phyloP scores from a whole-genome alignment of 2,888 invertebrate species.

The Uropetala carovei region DNA sequence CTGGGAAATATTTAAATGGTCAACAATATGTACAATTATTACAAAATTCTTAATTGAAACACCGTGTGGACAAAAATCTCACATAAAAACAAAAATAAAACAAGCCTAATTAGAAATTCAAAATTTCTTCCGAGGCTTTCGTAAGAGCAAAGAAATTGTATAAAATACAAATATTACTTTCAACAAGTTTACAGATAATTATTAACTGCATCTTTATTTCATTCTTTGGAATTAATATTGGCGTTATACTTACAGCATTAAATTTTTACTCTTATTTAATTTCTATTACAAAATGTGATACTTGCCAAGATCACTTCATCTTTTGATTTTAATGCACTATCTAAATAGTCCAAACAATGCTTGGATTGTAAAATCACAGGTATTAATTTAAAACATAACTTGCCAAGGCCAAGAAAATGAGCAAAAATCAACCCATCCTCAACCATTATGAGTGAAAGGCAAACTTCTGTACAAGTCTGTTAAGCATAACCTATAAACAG shows the following conservation, averaged over 20 bases:
- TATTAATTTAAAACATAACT: conserved; percentile 47
- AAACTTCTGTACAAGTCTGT: conserved; percentile 27
- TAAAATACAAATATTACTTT: conserved; percentile 51
- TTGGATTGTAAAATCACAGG: conserved; percentile 57
- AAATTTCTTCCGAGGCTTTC: conserved; percentile 18
- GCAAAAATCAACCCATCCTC: conserved; percentile 16
- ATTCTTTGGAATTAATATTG: conserved; percentile 58
- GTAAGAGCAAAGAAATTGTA: conserved; percentile 48
- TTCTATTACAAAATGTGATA: conserved; percentile 45
- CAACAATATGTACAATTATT: conserved; percentile 58
- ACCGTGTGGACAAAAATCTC: conserved; percentile 7
- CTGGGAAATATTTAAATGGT: conserved; percentile 40
- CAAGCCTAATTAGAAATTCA: conserved; percentile 41
- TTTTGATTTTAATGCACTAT: conserved; percentile 63
- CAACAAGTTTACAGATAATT: conserved; percentile 44
- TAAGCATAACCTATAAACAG: conserved; percentile 15
- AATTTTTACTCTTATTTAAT: conserved; percentile 38
- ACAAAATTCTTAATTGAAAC: conserved; percentile 30
- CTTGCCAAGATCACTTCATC: conserved; percentile 38
- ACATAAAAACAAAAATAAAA: conserved; percentile 5
- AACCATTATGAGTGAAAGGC: conserved; percentile 38
- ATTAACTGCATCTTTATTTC: conserved; percentile 47
- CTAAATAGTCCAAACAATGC: conserved; percentile 39
- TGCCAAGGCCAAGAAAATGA: conserved; percentile 50
- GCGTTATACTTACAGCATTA: conserved; percentile 57